Evolutionary conservation across 2,888 invertebrate species (phyloP), one percentile per base, ranked within the genome.

Genomic region (Leptinotarsa tumamoca): DNA sequence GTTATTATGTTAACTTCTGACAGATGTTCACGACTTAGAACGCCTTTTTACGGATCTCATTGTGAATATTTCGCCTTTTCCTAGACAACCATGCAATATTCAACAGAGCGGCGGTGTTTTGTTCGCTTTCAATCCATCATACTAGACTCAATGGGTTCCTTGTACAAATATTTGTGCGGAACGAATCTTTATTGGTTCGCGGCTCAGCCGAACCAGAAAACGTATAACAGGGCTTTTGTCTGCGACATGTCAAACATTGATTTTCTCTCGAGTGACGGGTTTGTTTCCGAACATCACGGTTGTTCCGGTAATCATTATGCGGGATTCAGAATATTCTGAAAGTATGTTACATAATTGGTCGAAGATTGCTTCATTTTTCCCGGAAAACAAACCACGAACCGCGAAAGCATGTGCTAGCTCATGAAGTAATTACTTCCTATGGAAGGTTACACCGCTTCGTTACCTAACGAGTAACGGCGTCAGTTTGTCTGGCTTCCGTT

Each of bases 1-100:
- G 84, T 84, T 83, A 84, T 84, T 83, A 84, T 83, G 82, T 83
- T 83, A 83, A 83, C 80, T 80, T 81, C 80, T 84, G 84, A 84
- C 84, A 84, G 83, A 83, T 84, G 84, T 84, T 83, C 84, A 84
- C 83, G 84, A 83, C 82, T 80, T 80, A 77, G 80, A 80, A 80
- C 79, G 81, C 82, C 79, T 81, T 80, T 78, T 76, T 56, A 71
- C 63, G 61, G 61, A 49, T 49, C 61, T 49, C 49, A 52, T 50
- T 70, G 58, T 58, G 61, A 58, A 21, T 49, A 61, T 50, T 71
- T 23, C 50, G 71, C 71, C 75, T 78, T 56, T 69, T 69, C 69
- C 69, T 69, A 77, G 80, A 81, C 81, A 81, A 76, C 75, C 79
- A 77, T 75, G 79, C 77, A 77, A 78, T 63, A 73, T 73, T 71